phyloP scores from a whole-genome alignment of 2,797 vertebrate genomes.

The Nasua narica region DNA sequence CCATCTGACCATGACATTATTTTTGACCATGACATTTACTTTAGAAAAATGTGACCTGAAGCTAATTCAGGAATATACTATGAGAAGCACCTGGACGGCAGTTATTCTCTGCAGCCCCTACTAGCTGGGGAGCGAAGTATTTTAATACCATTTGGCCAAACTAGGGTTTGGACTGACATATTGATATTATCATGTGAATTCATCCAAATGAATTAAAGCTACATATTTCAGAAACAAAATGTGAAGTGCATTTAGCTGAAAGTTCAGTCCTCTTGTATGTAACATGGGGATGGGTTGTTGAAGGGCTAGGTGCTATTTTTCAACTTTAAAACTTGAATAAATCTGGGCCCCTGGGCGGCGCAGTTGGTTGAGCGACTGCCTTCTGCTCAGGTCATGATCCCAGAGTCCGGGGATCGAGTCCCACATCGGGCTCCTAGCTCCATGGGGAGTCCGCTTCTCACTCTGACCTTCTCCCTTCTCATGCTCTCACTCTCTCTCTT shows the following conservation, averaged over 20 bases:
- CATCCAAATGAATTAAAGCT: not conserved
- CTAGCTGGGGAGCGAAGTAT: not conserved
- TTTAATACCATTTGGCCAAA: not conserved
- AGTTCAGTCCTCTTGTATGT: not conserved
- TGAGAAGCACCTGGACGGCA: not conserved
- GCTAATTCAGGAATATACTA: not conserved
- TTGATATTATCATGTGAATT: not conserved
- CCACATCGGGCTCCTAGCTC: no score
- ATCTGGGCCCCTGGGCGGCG: no score
- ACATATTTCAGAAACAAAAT: not conserved
- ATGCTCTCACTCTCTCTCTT: no score
- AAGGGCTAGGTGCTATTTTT: not conserved
- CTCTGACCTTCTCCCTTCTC: no score
- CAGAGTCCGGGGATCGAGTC: no score
- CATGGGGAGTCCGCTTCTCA: no score
- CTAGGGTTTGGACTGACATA: not conserved
- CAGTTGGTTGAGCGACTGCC: no score
- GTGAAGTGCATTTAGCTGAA: not conserved
- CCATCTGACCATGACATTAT: not conserved
- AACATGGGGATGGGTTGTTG: not conserved
- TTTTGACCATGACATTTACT: not conserved
- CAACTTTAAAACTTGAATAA: conserved; percentile 30
- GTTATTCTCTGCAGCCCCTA: not conserved
- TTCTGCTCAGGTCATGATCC: no score
- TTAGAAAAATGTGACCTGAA: conserved; percentile 35